Evolutionary conservation across 1,140 invertebrate species (phyloP).

Genomic region (Belonocnema kinseyi): DNA sequence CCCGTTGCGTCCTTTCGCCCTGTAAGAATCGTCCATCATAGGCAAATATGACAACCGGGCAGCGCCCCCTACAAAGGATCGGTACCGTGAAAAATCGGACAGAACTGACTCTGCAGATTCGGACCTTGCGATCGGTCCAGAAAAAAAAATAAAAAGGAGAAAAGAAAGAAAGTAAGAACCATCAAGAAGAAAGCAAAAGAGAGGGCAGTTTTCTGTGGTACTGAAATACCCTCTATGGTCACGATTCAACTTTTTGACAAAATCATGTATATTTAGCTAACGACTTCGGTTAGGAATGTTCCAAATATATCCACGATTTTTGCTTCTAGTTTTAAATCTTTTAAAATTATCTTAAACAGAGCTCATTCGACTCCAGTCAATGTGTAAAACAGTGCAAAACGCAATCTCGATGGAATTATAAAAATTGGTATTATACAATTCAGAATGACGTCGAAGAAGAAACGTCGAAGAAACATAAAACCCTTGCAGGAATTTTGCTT

Average conservation of each 20-base stretch:
- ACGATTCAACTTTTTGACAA: constrained; percentile 9
- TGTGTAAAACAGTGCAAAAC: too few relatives aligned
- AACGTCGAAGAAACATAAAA: too few relatives aligned
- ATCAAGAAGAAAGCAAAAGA: constrained; percentile 1
- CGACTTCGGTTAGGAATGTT: not conserved
- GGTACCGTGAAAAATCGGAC: constrained; percentile 73
- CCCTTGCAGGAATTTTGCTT: too few relatives aligned
- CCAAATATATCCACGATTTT: not conserved
- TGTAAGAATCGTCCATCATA: constrained; percentile 74
- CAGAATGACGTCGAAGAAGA: too few relatives aligned
- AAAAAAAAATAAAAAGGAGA: constrained; percentile 43
- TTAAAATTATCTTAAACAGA: too few relatives aligned
- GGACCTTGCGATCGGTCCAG: constrained; percentile 63
- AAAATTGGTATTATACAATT: too few relatives aligned
- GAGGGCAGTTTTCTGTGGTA: constrained; percentile 13
- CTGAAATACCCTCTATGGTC: not conserved
- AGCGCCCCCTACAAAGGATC: constrained; percentile 69
- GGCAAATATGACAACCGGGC: constrained; percentile 75
- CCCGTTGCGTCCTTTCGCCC: constrained; percentile 60
- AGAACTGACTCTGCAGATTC: constrained; percentile 73
- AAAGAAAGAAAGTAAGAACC: constrained; percentile 28
- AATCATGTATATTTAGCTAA: not conserved
- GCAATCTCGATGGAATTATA: too few relatives aligned
- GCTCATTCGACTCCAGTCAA: too few relatives aligned
- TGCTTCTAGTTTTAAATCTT: too few relatives aligned